Evolutionary conservation across 2,113 vertebrate genomes (phyloP).

Genomic region (pig (Sus scrofa)): T2T-Sscrofa CM000828.6:48303501-48304000

Average conservation of each 20-base stretch:
- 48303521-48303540: background rate
- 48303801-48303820: background rate
- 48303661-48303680: background rate
- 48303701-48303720: background rate
- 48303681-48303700: background rate
- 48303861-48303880: background rate
- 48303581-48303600: background rate
- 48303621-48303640: background rate
- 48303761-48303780: background rate
- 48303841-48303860: background rate
- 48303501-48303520: background rate
- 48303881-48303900: slow-evolving; percentile 72
- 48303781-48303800: background rate
- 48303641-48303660: background rate
- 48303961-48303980: slow-evolving; percentile 63
- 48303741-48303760: background rate
- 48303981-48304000: background rate
- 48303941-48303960: slow-evolving; percentile 61
- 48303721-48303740: background rate
- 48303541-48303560: background rate
- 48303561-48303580: background rate
- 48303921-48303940: slow-evolving; percentile 43
- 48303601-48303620: background rate
- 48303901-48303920: slow-evolving; percentile 66
- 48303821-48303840: background rate